These are phyloP conservation scores for Hofmannophila pseudospretella DNA, from an alignment of 2,888 invertebrate species.

Conservation along the genomic window DNA sequence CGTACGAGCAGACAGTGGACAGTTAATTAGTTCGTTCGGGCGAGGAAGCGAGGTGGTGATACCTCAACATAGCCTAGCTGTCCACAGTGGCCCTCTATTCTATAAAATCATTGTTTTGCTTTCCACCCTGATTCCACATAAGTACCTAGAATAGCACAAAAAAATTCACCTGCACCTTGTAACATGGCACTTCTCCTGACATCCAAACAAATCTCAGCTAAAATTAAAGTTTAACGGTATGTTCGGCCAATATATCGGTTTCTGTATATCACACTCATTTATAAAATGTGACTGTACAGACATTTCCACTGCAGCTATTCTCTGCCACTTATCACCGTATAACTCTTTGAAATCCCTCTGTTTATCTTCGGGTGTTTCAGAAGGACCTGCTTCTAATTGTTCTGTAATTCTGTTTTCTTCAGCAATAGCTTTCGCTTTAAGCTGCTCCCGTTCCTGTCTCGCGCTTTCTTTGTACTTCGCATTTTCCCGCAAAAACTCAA, in stretches of 20 bases:
- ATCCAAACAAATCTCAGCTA: too few relatives aligned
- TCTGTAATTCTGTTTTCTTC: constrained; percentile 22
- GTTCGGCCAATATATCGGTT: constrained; percentile 85
- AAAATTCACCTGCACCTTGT: too few relatives aligned
- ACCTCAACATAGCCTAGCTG: too few relatives aligned
- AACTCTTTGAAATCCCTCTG: constrained; percentile 66
- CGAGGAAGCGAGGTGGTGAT: too few relatives aligned
- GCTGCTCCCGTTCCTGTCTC: constrained; percentile 37
- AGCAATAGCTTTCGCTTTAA: constrained; percentile 27
- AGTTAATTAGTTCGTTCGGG: too few relatives aligned
- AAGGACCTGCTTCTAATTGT: constrained; percentile 29
- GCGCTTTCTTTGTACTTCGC: constrained; percentile 71
- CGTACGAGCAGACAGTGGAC: too few relatives aligned
- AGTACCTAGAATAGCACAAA: too few relatives aligned
- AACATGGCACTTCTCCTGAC: too few relatives aligned
- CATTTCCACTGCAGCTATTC: constrained; percentile 85
- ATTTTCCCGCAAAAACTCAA: constrained; percentile 79
- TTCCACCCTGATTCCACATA: too few relatives aligned
- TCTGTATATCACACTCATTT: constrained; percentile 75
- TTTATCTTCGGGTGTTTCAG: constrained; percentile 30
- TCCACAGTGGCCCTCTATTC: too few relatives aligned
- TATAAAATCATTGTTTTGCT: too few relatives aligned
- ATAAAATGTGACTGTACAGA: constrained; percentile 82
- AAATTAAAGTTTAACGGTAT: constrained; percentile 77
- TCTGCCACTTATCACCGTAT: constrained; percentile 82